phyloP scores from a whole-genome alignment of 2,113 vertebrate species.

The Neogobius melanostomus region DNA sequence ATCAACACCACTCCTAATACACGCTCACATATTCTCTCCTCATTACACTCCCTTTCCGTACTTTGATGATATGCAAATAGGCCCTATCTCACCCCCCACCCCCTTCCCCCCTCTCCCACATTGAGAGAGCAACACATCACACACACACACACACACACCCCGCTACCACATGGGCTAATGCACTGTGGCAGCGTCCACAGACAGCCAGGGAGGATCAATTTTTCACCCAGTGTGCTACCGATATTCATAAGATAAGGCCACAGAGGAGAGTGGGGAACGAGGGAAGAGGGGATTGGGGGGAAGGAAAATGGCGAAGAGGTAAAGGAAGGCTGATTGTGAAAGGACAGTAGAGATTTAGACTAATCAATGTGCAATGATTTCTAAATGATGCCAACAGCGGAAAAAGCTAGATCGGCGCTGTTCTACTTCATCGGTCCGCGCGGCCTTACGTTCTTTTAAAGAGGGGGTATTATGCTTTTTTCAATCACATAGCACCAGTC shows the following conservation, averaged over 20 bases:
- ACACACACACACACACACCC: conserved; percentile 44
- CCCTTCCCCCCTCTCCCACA: conserved; percentile 31
- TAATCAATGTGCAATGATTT: conserved; percentile 12
- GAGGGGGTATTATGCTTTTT: too few relatives aligned
- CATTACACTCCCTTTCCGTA: conserved; percentile 68
- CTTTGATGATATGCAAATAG: conserved; percentile 76
- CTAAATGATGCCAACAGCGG: neutral
- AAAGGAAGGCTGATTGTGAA: conserved; percentile 10
- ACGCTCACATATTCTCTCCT: conserved; percentile 51
- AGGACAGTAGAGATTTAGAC: neutral
- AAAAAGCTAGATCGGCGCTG: neutral
- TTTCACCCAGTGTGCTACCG: conserved; percentile 77
- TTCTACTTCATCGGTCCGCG: neutral
- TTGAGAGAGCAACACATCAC: conserved; percentile 48
- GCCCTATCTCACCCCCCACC: conserved; percentile 34
- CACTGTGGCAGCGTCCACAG: conserved; percentile 72
- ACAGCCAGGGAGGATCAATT: conserved; percentile 77
- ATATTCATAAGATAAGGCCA: conserved; percentile 78
- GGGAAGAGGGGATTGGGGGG: conserved; percentile 33
- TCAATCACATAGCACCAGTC: too few relatives aligned
- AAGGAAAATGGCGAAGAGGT: conserved; percentile 58
- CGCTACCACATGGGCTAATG: conserved; percentile 58
- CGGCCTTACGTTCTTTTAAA: too few relatives aligned
- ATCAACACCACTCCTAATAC: conserved; percentile 46
- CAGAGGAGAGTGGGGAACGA: conserved; percentile 53